A percentile compares a stretch with the other conserved stretches of the same genome.
Evolutionary conservation across 2,113 vertebrate genomes (phyloP).

Genomic region (Megaleporinus macrocephalus): DNA sequence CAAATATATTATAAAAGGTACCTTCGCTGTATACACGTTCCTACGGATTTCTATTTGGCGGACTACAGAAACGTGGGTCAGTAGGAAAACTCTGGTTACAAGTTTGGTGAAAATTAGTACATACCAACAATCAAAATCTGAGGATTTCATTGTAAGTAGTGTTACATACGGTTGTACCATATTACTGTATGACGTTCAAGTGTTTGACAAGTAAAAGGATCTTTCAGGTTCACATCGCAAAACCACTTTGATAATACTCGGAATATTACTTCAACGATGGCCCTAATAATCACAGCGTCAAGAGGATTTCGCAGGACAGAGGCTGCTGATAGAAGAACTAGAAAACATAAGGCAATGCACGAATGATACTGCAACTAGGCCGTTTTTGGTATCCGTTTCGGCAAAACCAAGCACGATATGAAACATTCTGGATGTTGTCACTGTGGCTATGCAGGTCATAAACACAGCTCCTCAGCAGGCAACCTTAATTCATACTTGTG

Average conservation of each 20-base stretch:
- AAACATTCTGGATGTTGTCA: neutral
- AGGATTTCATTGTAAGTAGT: neutral
- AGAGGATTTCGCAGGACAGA: neutral
- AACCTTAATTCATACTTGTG: neutral
- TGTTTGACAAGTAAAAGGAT: too few species aligned
- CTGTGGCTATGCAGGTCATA: neutral
- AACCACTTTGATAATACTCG: too few species aligned
- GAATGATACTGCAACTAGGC: neutral
- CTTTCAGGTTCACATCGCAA: too few species aligned
- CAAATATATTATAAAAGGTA: conserved; percentile 25
- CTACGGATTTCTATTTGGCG: neutral
- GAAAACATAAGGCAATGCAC: neutral
- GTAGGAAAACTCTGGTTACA: neutral
- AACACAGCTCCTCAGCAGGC: neutral
- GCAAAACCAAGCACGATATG: neutral
- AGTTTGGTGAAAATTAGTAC: too few species aligned
- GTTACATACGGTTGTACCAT: neutral
- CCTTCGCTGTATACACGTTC: neutral
- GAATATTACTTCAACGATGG: too few species aligned
- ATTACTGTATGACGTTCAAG: too few species aligned
- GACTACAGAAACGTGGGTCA: neutral
- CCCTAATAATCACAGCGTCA: conserved; percentile 8
- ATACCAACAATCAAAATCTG: neutral
- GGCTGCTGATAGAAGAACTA: neutral
- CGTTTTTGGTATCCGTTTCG: neutral